Evolutionary conservation across 1,140 invertebrate genomes (phyloP).

Genomic region (Drosophila busckii): DNA sequence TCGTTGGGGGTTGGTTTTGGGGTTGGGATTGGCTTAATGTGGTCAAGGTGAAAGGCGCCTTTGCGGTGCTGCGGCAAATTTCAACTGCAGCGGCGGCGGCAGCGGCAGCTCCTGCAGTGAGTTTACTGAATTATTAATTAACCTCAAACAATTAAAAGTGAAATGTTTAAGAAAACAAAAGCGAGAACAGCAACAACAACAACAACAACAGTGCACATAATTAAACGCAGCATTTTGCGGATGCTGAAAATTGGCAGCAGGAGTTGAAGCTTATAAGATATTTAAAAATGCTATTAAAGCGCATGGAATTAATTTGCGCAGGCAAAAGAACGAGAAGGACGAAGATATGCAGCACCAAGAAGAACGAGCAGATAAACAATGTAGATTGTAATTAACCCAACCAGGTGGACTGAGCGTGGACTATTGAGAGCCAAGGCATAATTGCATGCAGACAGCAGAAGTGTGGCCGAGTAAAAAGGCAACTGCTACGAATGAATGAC

Average conservation of each 20-base stretch:
- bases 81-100: constrained; percentile 48
- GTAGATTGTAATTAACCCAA: constrained; percentile 72
- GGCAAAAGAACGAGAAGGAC: constrained; percentile 1
- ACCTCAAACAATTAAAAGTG: constrained; percentile 69
- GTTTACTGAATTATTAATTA: constrained; percentile 71
- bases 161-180: constrained; percentile 49
- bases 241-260: not conserved
- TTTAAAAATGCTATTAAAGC: constrained; percentile 43
- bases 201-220: constrained; percentile 31
- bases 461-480: constrained; percentile 2
- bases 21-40: constrained; percentile 24
- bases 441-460: constrained; percentile 52
- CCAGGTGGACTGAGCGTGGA: constrained; percentile 19
- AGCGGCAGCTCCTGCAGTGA: constrained; percentile 62
- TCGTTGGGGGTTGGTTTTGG: not conserved
- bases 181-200: no score
- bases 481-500: constrained; percentile 60
- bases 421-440: constrained; percentile 29
- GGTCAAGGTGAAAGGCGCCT: constrained; percentile 34
- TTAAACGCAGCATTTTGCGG: constrained; percentile 24
- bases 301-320: constrained; percentile 30
- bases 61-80: constrained; percentile 2
- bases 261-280: constrained; percentile 34
- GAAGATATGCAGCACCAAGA: not conserved
- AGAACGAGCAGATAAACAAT: constrained; percentile 57